Percentiles rank a stretch among this genome's conserved stretches.
Evolutionary conservation across 1,140 invertebrate genomes (phyloP).

Genomic region (Muscidifurax raptorellus): DNA sequence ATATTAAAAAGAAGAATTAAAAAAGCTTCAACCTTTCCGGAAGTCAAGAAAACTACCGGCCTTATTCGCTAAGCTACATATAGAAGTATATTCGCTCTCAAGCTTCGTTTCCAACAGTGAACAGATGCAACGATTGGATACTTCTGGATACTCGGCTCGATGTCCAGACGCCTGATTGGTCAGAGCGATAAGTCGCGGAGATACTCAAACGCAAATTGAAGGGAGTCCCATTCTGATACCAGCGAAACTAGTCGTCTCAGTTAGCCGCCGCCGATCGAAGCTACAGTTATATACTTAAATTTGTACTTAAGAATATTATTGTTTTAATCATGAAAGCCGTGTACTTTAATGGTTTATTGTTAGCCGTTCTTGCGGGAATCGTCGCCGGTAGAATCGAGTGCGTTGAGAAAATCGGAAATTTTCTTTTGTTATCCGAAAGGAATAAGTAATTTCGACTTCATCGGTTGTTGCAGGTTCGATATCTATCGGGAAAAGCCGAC

Average conservation of each 20-base stretch:
- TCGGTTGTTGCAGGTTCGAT: slow-evolving; percentile 13
- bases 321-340: background rate
- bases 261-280: background rate
- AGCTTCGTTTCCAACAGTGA: background rate
- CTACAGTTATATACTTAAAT: too few relatives aligned
- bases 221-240: background rate
- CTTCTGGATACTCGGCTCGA: background rate
- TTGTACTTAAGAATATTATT: background rate
- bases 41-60: too few relatives aligned
- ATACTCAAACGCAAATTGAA: too few relatives aligned
- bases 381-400: background rate
- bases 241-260: background rate
- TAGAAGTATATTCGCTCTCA: too few relatives aligned
- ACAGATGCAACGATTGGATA: background rate
- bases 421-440: background rate
- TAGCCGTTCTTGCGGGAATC: background rate
- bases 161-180: background rate
- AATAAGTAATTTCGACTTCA: background rate
- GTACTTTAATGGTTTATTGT: background rate
- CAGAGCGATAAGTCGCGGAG: background rate
- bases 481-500: background rate
- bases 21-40: too few relatives aligned
- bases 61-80: too few relatives aligned
- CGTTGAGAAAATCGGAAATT: background rate
- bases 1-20: background rate